phyloP scores from a whole-genome alignment of 2,113 vertebrate species.

The Micromys minutus region DNA sequence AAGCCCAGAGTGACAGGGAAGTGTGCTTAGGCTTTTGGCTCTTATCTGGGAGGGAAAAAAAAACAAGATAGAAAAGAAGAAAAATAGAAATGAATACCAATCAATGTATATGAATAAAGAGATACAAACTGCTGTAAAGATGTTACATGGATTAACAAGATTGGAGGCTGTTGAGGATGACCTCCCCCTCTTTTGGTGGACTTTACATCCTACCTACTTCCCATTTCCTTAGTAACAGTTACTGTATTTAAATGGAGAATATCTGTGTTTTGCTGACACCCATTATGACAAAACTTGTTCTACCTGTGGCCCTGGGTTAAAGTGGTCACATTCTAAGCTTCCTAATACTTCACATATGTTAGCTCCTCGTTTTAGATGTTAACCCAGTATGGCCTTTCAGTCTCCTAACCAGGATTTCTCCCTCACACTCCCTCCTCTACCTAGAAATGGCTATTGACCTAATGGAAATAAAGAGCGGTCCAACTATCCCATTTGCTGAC shows the following conservation, averaged over 20 bases:
- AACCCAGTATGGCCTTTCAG: background rate
- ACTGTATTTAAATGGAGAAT: background rate
- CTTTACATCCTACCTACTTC: too few species aligned
- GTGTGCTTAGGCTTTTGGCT: background rate
- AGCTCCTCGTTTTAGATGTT: background rate
- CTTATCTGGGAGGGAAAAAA: background rate
- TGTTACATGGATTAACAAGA: background rate
- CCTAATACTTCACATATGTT: background rate
- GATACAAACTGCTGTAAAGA: background rate
- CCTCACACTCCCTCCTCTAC: rapidly evolving
- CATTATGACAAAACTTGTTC: background rate
- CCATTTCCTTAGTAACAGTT: too few species aligned
- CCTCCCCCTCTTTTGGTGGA: background rate
- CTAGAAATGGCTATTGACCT: too few species aligned
- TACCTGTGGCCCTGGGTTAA: too few species aligned
- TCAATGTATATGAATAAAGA: background rate
- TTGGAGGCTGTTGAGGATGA: background rate
- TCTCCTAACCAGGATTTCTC: too few species aligned
- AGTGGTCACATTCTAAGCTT: background rate
- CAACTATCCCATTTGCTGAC: background rate
- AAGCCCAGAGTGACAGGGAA: background rate
- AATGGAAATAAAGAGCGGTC: background rate
- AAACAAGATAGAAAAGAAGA: background rate
- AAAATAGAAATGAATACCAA: background rate
- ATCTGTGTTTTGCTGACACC: background rate